Evolutionary conservation across 2,888 invertebrate genomes (phyloP), one percentile per base, ranked within the genome.

Genomic region (Limenitis camilla): DNA sequence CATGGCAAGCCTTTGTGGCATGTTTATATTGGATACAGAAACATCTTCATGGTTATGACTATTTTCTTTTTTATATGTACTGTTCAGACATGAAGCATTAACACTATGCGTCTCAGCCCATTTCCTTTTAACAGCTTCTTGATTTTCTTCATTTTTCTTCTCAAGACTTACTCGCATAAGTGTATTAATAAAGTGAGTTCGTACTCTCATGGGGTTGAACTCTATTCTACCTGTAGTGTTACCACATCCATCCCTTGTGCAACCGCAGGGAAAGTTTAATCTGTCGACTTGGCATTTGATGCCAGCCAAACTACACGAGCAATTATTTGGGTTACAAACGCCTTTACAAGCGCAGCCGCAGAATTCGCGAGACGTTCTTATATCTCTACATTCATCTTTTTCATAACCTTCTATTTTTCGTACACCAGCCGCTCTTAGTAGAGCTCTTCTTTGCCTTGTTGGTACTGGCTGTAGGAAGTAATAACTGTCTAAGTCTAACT

Each of bases 201-300:
- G 91, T 5, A 99, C 98, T 60, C 98, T 91, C 35, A 96, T 92
- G 0, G 98, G 97, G 78, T 98, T 98, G 76, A 99, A 99, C 79
- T 98, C 98, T 60, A 98, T 95, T 59, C 99, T 91, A 5, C 99
- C 99, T 41, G 93, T 91, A 0, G 93, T 92, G 76, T 99, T 99
- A 56, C 92, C 93, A 80, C 99, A 99, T 43, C 96, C 96, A 68
- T 97, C 97, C 64, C 96, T 92, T 2, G 95, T 94, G 80, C 98
- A 99, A 8, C 98, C 97, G 78, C 99, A 99, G 0, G 99, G 99
- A 74, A 98, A 99, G 72, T 96, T 96, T 56, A 96, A 89, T 56
- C 98, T 91, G 81, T 99, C 98, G 49, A 99, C 98, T 90, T 98
- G 98, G 78, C 98, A 99, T 88, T 98, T 97, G 62, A 99, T 98